Conservation (phyloP, 2,888 invertebrate species). For the Bruchidius siliquastri region DNA sequence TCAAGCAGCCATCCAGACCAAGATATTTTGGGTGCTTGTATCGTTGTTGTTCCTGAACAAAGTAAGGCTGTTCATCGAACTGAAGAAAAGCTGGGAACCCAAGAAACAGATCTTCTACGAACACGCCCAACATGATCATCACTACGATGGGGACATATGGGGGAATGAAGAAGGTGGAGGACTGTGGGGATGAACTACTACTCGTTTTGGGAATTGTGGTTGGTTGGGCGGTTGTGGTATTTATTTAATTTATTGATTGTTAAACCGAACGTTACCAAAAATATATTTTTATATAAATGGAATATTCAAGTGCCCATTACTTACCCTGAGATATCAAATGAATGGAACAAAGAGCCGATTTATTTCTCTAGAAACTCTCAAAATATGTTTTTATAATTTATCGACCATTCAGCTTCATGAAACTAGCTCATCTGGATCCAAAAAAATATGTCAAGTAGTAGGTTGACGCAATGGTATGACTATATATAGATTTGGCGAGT, state of each 20-base stretch:
- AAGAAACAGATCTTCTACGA: conserved; percentile 78
- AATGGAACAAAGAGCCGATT: too few species aligned
- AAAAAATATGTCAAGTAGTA: too few species aligned
- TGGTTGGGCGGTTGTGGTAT: background rate
- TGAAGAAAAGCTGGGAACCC: conserved; percentile 64
- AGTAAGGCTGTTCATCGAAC: conserved; percentile 67
- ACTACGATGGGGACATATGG: conserved; percentile 58
- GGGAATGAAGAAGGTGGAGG: conserved; percentile 52
- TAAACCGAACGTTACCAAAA: background rate
- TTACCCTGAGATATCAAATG: too few species aligned
- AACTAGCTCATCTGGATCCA: too few species aligned
- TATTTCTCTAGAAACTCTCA: too few species aligned
- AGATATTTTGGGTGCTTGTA: conserved; percentile 71
- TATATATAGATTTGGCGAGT: too few species aligned
- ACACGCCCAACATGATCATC: conserved; percentile 79
- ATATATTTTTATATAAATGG: background rate
- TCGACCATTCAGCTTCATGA: too few species aligned
- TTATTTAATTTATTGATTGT: conserved; percentile 5
- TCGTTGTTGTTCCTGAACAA: conserved; percentile 65
- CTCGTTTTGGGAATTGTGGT: background rate
- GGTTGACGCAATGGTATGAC: too few species aligned
- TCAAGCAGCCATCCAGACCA: conserved; percentile 69
- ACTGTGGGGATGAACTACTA: conserved; percentile 13
- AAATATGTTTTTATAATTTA: too few species aligned
- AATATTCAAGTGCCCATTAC: background rate